Evolutionary conservation across 2,113 vertebrate genomes (phyloP).

Genomic region (Gambusia affinis): DNA sequence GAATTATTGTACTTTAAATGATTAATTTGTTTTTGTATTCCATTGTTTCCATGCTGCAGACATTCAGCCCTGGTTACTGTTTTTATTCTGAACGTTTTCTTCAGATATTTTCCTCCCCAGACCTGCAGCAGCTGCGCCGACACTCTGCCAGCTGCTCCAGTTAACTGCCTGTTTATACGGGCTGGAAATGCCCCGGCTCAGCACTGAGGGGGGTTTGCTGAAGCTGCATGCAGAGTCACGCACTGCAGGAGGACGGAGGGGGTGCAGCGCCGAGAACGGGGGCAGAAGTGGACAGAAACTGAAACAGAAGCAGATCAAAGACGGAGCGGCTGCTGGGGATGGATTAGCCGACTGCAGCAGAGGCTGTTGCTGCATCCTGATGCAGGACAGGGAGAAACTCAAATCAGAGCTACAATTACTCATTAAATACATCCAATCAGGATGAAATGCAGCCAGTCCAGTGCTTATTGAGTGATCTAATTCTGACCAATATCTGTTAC

Average conservation of each 20-base stretch:
- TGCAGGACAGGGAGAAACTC: not conserved
- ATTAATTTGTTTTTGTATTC: no score
- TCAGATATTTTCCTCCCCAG: not conserved
- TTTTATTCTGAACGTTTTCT: not conserved
- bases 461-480: not conserved
- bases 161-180: not conserved
- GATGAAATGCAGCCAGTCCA: not conserved
- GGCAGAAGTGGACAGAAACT: not conserved
- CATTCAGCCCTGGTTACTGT: not conserved
- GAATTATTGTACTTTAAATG: no score
- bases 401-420: not conserved
- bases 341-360: constrained; percentile 11
- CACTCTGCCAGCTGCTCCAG: not conserved
- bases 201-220: constrained; percentile 30
- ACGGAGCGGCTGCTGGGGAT: not conserved
- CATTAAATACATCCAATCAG: not conserved
- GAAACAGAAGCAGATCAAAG: constrained; percentile 20
- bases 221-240: constrained; percentile 58
- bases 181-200: constrained; percentile 41
- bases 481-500: not conserved
- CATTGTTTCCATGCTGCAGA: not conserved
- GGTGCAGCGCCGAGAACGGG: not conserved
- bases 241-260: constrained; percentile 49
- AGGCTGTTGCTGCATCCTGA: constrained; percentile 1
- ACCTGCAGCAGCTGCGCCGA: not conserved